A percentile compares a stretch with the other conserved stretches of the same genome.
Conservation (phyloP, 2,113 vertebrate species). For the Ctenomys sociabilis region DNA sequence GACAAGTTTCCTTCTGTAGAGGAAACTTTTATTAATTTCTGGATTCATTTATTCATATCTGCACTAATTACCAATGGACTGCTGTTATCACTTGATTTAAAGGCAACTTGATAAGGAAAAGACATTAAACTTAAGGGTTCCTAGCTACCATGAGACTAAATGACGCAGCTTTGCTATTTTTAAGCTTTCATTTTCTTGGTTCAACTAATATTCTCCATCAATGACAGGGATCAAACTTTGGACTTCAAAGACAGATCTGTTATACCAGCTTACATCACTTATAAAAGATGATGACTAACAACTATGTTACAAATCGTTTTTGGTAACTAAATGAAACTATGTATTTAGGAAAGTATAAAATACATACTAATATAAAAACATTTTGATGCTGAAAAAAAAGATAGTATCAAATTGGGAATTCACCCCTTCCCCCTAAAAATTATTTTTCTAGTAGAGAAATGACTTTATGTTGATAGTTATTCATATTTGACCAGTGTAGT, state of each 20-base stretch:
- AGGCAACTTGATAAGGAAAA: not conserved
- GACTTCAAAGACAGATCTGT: slow-evolving; percentile 21
- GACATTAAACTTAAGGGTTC: not conserved
- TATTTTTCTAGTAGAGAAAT: slow-evolving; percentile 48
- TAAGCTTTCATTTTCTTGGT: not conserved
- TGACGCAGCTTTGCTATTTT: not conserved
- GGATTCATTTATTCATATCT: too few species aligned
- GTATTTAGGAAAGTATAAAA: not conserved
- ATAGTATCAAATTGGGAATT: slow-evolving; percentile 19
- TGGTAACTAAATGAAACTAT: slow-evolving; percentile 11
- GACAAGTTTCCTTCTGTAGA: not conserved
- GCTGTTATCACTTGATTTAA: not conserved
- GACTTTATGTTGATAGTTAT: slow-evolving; percentile 42
- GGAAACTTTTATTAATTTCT: not conserved
- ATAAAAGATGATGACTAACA: slow-evolving; percentile 16
- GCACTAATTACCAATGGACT: not conserved
- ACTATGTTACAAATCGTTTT: slow-evolving; percentile 50
- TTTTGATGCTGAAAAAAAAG: not conserved
- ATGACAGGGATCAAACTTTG: not conserved
- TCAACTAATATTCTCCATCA: not conserved
- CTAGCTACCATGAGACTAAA: not conserved
- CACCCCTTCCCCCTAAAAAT: not conserved
- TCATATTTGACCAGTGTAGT: not conserved
- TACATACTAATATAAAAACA: slow-evolving; percentile 4
- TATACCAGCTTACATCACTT: slow-evolving; percentile 2